Conservation (phyloP, 2,113 vertebrate genomes). For the Cyphomyrus plagiostoma region DNA sequence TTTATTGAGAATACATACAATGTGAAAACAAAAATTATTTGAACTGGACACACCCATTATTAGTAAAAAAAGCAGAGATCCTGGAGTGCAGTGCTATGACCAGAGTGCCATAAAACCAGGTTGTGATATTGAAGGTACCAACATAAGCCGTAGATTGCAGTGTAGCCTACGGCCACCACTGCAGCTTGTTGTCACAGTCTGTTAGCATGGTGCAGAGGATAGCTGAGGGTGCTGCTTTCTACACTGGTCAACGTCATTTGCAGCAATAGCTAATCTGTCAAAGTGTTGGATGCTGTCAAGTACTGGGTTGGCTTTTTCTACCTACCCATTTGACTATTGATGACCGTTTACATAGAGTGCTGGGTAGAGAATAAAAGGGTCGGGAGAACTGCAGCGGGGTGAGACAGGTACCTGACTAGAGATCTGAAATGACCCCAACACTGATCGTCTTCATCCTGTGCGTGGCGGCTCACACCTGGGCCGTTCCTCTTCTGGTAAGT, state of each 20-base stretch:
- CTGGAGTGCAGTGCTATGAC: not conserved
- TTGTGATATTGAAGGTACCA: not conserved
- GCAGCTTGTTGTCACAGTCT: not conserved
- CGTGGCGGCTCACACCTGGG: constrained; percentile 31
- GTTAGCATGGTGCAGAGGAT: not conserved
- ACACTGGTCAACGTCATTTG: not conserved
- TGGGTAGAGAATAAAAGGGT: constrained; percentile 5
- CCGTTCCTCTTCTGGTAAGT: constrained; percentile 51
- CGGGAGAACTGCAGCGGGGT: constrained; percentile 16
- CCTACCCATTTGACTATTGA: constrained; percentile 11
- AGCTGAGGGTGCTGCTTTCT: not conserved
- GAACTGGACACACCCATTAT: not conserved
- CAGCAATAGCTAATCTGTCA: constrained; percentile 8
- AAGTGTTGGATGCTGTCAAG: constrained; percentile 6
- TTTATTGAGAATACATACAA: not conserved
- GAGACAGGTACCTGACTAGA: constrained; percentile 38
- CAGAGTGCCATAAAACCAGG: constrained; percentile 8
- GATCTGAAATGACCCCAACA: constrained; percentile 23
- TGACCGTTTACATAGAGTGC: constrained; percentile 17
- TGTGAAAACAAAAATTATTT: constrained; percentile 9
- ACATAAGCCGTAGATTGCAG: constrained; percentile 14
- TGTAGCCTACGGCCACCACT: not conserved
- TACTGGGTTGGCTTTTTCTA: not conserved
- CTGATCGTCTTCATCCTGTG: constrained; percentile 40
- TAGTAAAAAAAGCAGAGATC: not conserved